Conservation (phyloP, 1,140 invertebrate genomes). For the Pantala flavescens region DNA sequence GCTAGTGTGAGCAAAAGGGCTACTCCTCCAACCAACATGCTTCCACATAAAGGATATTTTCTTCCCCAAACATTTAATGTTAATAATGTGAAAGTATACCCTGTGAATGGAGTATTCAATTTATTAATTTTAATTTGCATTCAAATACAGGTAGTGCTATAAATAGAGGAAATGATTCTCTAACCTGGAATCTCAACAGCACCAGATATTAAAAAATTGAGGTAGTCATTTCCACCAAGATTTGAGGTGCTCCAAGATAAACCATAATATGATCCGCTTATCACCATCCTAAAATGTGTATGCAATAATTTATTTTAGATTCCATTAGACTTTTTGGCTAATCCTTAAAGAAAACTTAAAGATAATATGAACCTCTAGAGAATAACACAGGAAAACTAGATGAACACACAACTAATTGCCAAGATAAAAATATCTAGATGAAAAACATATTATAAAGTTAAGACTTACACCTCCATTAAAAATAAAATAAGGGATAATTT, state of each 20-base stretch:
- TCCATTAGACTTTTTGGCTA: too few relatives aligned
- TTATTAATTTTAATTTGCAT: too few relatives aligned
- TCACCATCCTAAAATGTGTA: constrained; percentile 54
- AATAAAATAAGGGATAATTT: too few relatives aligned
- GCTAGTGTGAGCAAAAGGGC: constrained; percentile 46
- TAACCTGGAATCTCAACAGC: constrained; percentile 59
- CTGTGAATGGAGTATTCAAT: background rate
- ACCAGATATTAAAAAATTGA: constrained; percentile 67
- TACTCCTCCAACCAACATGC: constrained; percentile 56
- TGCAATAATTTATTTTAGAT: too few relatives aligned
- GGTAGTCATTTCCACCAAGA: constrained; percentile 57
- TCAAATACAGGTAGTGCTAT: too few relatives aligned
- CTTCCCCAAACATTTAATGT: constrained; percentile 62
- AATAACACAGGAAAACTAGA: background rate
- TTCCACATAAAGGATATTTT: constrained; percentile 53
- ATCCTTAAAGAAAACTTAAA: too few relatives aligned
- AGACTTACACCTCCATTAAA: too few relatives aligned
- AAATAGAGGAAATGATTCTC: background rate
- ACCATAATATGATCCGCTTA: constrained; percentile 70
- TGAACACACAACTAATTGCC: too few relatives aligned
- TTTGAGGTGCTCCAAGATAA: constrained; percentile 67
- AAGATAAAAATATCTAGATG: too few relatives aligned
- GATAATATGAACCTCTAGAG: too few relatives aligned
- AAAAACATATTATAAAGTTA: too few relatives aligned
- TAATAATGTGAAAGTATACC: constrained; percentile 56